Conservation (phyloP, 1,140 invertebrate species). For the Ips nitidus region DNA sequence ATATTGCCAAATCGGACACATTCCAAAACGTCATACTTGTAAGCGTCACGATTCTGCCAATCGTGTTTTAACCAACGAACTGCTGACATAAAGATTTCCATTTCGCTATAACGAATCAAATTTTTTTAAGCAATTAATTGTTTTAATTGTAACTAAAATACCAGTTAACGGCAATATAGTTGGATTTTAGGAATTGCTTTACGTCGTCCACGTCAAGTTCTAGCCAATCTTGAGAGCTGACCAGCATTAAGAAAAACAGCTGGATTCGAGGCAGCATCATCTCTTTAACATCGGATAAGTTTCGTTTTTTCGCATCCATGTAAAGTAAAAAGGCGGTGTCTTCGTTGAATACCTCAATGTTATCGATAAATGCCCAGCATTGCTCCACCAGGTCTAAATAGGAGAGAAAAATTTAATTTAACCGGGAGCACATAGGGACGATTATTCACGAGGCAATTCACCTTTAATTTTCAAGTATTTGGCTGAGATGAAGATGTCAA, state of each 20-base stretch:
- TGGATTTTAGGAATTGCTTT: slow-evolving; percentile 63
- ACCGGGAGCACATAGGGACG: too few relatives aligned
- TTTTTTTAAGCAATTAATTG: neutral
- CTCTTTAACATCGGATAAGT: slow-evolving; percentile 63
- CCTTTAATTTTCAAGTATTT: slow-evolving; percentile 69
- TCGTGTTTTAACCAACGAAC: slow-evolving; percentile 71
- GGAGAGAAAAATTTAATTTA: neutral
- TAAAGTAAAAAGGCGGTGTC: slow-evolving; percentile 70
- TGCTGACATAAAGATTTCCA: slow-evolving; percentile 74
- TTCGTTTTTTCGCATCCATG: slow-evolving; percentile 59
- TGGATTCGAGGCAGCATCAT: slow-evolving; percentile 72
- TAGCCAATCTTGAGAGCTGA: slow-evolving; percentile 69
- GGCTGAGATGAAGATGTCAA: slow-evolving; percentile 68
- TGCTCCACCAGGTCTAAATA: slow-evolving; percentile 67
- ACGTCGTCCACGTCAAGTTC: slow-evolving; percentile 64
- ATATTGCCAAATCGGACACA: slow-evolving; percentile 74
- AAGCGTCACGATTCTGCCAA: slow-evolving; percentile 60
- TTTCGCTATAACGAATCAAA: slow-evolving; percentile 58
- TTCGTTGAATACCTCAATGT: slow-evolving; percentile 67
- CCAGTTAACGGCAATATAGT: slow-evolving; percentile 72
- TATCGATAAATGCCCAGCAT: slow-evolving; percentile 71
- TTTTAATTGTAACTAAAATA: slow-evolving; percentile 44
- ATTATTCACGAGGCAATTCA: slow-evolving; percentile 22
- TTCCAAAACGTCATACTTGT: slow-evolving; percentile 60
- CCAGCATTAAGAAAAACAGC: slow-evolving; percentile 70